These are phyloP conservation scores for Prionchulus punctatus DNA, from an alignment of 2,888 invertebrate species.

Conservation along the genomic window DNA sequence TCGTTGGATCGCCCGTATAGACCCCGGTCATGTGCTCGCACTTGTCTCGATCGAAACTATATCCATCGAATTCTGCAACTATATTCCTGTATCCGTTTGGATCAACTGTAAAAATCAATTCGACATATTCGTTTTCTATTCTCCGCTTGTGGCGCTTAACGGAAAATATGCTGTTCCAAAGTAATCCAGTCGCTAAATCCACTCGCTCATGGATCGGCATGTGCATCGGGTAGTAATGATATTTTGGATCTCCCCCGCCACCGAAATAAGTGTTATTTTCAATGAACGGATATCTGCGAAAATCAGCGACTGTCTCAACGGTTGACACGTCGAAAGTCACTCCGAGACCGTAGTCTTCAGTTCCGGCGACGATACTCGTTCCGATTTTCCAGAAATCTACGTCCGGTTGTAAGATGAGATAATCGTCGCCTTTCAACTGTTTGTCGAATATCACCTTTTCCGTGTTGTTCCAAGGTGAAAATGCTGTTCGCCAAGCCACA, in stretches of 20 bases:
- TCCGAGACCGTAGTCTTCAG: constrained; percentile 16
- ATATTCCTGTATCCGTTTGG: constrained; percentile 23
- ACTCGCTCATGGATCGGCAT: constrained; percentile 29
- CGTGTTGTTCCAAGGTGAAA: constrained; percentile 29
- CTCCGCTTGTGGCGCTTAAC: too few relatives aligned
- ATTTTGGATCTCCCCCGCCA: too few relatives aligned
- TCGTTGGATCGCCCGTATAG: constrained; percentile 17
- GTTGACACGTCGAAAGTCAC: constrained; percentile 17
- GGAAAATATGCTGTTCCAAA: constrained; percentile 29
- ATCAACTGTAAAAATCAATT: constrained; percentile 29
- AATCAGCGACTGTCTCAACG: constrained; percentile 25
- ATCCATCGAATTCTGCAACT: constrained; percentile 28
- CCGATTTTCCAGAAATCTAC: constrained; percentile 30
- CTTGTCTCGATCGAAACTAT: constrained; percentile 25
- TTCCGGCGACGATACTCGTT: constrained; percentile 21
- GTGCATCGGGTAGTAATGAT: constrained; percentile 24
- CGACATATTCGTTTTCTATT: too few relatives aligned
- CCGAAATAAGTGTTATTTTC: constrained; percentile 28
- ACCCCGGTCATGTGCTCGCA: constrained; percentile 27
- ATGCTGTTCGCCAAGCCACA: constrained; percentile 18
- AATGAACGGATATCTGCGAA: constrained; percentile 26
- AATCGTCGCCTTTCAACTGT: too few relatives aligned
- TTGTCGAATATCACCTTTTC: too few relatives aligned
- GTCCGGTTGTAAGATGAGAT: too few relatives aligned
- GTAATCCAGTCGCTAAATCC: constrained; percentile 6